phyloP scores from a whole-genome alignment of 2,888 invertebrate species.

The Lucinisca nassula region DNA sequence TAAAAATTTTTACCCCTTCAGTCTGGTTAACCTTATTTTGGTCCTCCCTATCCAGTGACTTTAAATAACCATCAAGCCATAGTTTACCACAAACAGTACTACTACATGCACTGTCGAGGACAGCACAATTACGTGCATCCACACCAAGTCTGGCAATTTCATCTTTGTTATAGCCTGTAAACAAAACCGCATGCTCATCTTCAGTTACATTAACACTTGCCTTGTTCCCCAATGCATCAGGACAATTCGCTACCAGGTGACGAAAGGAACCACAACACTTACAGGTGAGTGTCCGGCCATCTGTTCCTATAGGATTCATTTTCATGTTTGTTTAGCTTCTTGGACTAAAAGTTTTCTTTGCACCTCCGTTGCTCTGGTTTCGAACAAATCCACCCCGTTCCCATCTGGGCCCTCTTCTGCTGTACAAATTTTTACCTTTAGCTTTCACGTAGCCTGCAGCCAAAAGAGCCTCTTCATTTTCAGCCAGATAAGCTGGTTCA shows the following conservation, averaged over 20 bases:
- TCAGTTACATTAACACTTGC: background rate
- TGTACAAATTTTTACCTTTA: too few relatives aligned
- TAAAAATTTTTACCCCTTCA: conserved; percentile 16
- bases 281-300: conserved; percentile 50
- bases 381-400: too few relatives aligned
- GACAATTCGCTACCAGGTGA: conserved; percentile 50
- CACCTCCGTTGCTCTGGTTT: too few relatives aligned
- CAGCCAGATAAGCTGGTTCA: conserved; percentile 44
- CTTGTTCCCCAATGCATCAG: conserved; percentile 15
- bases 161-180: conserved; percentile 42
- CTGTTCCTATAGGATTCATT: conserved; percentile 41
- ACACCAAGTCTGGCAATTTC: background rate
- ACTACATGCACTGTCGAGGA: conserved; percentile 3
- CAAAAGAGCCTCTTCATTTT: conserved; percentile 28
- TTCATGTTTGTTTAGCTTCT: too few relatives aligned
- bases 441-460: conserved; percentile 34
- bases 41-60: too few relatives aligned
- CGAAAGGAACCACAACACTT: conserved; percentile 55
- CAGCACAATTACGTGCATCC: conserved; percentile 2
- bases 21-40: too few relatives aligned
- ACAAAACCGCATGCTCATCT: conserved; percentile 41
- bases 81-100: background rate
- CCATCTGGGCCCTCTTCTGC: too few relatives aligned
- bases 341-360: too few relatives aligned
- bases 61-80: too few relatives aligned